Base-by-base conservation (phyloP, 2,113 vertebrate species). In the Pongo abelii region DNA sequence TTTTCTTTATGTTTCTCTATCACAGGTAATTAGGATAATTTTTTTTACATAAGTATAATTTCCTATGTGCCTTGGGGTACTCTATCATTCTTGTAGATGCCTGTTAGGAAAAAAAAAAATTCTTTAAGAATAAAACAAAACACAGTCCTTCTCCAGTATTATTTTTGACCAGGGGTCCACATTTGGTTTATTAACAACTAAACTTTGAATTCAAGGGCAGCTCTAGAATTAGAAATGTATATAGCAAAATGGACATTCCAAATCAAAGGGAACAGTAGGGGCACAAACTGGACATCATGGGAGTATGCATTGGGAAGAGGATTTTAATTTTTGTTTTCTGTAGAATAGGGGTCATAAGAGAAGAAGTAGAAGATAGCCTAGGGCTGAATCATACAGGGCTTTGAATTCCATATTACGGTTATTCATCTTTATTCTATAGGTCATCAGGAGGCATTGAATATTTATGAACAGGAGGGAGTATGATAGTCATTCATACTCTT, bases 1-100 rank as follows among this genome's bases (percentile, higher is more conserved):
- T 96, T 96, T 91, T 75, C 70, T 81, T 94, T 94, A 92, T 96
- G 40, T 25, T 91, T 96, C 43, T 94, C 40, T 86, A 20, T 92
- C 59, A 97, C 11, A 97, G 57, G 46, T 95, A 84, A 90, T 96
- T 87, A 61, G 38, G 43, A 77, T 96, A 93, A 87, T 91, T 94
- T 94, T 94, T 94, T 94, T 92, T 94, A 88, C 0, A 35, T 80
- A 38, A 61, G 18, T 94, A 48, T 79, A 87, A 69, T 94, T 94
- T 93, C 2, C 22, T 83, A 9, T 95, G 35, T 95, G 43, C 61
- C 48, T 59, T 87, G 23, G 43, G 1, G 9, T 88, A 10, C 48
- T 84, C 40, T 93, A n/a, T 88, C n/a, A 81, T 91, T 96, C 25
- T 79, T 77, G 16, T 96, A 91, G 74, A 90, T 97, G 30, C 5